Percentiles rank a stretch among this genome's conserved stretches.
These are phyloP conservation scores for Clarias batrachus DNA, from an alignment of 2,113 vertebrate genomes.

Conservation along the genomic window DNA sequence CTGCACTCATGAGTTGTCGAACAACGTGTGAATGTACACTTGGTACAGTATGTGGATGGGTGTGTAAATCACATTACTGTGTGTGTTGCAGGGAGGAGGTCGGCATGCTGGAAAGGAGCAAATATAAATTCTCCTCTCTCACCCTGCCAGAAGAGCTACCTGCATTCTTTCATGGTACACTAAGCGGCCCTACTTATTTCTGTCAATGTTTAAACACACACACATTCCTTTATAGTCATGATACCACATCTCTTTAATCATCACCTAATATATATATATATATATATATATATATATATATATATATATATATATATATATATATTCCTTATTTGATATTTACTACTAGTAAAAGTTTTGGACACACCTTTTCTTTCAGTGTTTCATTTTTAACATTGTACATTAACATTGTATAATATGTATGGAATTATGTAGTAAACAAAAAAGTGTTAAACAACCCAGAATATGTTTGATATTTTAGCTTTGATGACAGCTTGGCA, in stretches of 20 bases:
- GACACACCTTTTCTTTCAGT: no score
- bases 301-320: no score
- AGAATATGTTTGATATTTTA: no score
- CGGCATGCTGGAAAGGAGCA: slow-evolving; percentile 87
- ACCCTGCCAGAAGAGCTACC: slow-evolving; percentile 78
- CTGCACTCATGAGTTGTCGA: background rate
- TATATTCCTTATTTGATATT: no score
- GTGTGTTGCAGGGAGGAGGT: slow-evolving; percentile 82
- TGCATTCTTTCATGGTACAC: slow-evolving; percentile 83
- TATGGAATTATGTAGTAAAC: no score
- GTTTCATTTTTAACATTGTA: no score
- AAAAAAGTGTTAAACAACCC: no score
- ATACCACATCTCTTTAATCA: background rate
- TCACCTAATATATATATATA: background rate
- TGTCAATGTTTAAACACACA: background rate
- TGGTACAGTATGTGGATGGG: background rate
- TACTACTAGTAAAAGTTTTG: no score
- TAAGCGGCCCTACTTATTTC: background rate
- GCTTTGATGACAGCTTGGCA: no score
- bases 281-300: no score
- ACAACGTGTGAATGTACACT: background rate
- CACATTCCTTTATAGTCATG: background rate
- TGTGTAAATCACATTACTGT: slow-evolving; percentile 40
- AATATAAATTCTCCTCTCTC: slow-evolving; percentile 89
- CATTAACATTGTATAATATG: no score